phyloP scores from a whole-genome alignment of 2,888 invertebrate species.

The Cetonia aurata region DNA sequence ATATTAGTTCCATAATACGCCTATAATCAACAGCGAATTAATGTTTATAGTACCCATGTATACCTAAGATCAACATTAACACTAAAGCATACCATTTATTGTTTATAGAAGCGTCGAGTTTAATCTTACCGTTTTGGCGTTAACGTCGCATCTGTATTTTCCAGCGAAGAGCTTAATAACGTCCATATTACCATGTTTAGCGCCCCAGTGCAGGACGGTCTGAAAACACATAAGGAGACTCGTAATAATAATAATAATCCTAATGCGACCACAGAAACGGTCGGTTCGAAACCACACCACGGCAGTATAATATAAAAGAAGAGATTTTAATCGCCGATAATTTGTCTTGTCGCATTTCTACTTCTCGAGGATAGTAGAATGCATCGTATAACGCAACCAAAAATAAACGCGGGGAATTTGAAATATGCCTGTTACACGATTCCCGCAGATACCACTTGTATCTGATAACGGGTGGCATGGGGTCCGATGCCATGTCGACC shows the following conservation, averaged over 20 bases:
- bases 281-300: too few species aligned
- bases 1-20: not conserved
- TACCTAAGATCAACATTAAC: too few species aligned
- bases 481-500: slow-evolving; percentile 48
- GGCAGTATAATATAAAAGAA: slow-evolving; percentile 12
- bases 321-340: slow-evolving; percentile 48
- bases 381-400: slow-evolving; percentile 30
- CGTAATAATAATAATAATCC: slow-evolving; percentile 1
- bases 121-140: slow-evolving; percentile 84
- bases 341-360: slow-evolving; percentile 45
- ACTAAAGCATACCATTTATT: not conserved
- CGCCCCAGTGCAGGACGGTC: slow-evolving; percentile 98
- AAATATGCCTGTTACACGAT: slow-evolving; percentile 58
- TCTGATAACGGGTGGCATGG: slow-evolving; percentile 58
- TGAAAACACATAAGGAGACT: slow-evolving; percentile 63
- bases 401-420: slow-evolving; percentile 50
- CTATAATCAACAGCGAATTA: too few species aligned
- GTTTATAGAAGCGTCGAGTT: slow-evolving; percentile 2
- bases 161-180: slow-evolving; percentile 93
- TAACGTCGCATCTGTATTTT: slow-evolving; percentile 85
- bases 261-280: not conserved
- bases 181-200: slow-evolving; percentile 93
- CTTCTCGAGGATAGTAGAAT: slow-evolving; percentile 20
- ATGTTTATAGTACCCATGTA: slow-evolving; percentile 32
- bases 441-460: slow-evolving; percentile 59